phyloP scores from a whole-genome alignment of 2,797 vertebrate species.

The Heterohyrax brucei region DNA sequence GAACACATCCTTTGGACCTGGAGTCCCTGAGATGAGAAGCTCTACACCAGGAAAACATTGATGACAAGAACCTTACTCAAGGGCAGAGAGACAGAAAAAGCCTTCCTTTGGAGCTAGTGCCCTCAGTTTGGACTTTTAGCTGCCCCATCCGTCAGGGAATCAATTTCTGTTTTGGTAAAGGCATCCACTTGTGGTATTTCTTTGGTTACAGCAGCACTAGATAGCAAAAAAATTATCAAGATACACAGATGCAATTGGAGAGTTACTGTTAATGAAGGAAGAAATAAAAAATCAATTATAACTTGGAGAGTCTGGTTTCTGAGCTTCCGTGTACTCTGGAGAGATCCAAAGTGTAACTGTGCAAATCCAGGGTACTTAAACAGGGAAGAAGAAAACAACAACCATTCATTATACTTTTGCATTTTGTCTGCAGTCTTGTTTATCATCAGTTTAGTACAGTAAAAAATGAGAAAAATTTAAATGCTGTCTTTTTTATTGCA shows the following conservation, averaged over 20 bases:
- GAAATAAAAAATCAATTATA: neutral
- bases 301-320: neutral
- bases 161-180: too few relatives aligned
- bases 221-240: neutral
- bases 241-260: neutral
- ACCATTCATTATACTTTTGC: neutral
- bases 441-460: neutral
- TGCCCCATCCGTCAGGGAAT: too few relatives aligned
- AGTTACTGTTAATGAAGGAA: neutral
- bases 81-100: too few relatives aligned
- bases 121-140: too few relatives aligned
- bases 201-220: too few relatives aligned
- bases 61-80: too few relatives aligned
- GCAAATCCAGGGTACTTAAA: neutral
- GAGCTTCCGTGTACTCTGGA: neutral
- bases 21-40: too few relatives aligned
- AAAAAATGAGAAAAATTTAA: neutral
- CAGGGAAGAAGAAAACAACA: neutral
- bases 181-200: too few relatives aligned
- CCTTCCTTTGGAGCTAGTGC: too few relatives aligned
- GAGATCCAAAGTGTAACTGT: neutral
- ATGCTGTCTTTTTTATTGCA: neutral
- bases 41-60: too few relatives aligned
- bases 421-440: conserved; percentile 5
- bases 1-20: too few relatives aligned